Evolutionary conservation across 2,797 vertebrate genomes (phyloP).

Genomic region (Lophius americanus): DNA sequence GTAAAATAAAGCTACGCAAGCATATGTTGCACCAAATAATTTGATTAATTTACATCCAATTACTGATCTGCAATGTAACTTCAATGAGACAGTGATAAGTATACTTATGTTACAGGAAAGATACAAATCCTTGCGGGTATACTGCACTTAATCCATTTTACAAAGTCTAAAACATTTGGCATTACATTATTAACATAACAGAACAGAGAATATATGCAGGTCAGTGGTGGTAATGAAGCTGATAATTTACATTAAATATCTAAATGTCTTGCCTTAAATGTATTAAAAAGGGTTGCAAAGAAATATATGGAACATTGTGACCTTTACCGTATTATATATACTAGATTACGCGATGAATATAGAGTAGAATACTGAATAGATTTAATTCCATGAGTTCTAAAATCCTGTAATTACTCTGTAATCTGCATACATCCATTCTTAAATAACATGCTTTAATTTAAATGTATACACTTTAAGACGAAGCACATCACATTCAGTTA

Average conservation of each 20-base stretch:
- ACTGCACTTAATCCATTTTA: background rate
- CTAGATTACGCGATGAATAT: too few relatives aligned
- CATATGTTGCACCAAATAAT: slow-evolving; percentile 53
- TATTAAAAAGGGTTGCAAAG: background rate
- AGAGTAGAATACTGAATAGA: too few relatives aligned
- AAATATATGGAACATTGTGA: slow-evolving; percentile 1
- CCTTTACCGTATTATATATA: too few relatives aligned
- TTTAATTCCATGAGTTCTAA: too few relatives aligned
- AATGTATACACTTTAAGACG: too few relatives aligned
- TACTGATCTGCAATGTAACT: slow-evolving; percentile 35
- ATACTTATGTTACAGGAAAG: slow-evolving; percentile 1
- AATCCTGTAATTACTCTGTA: too few relatives aligned
- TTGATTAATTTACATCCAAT: slow-evolving; percentile 42
- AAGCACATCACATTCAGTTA: too few relatives aligned
- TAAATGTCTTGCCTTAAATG: background rate
- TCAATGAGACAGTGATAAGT: slow-evolving; percentile 49
- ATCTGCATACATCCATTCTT: too few relatives aligned
- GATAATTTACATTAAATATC: background rate
- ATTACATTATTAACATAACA: slow-evolving; percentile 10
- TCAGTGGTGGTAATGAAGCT: slow-evolving; percentile 7
- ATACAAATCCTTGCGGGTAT: background rate
- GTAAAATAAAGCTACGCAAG: slow-evolving; percentile 36
- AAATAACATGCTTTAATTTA: too few relatives aligned
- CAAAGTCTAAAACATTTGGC: slow-evolving; percentile 9
- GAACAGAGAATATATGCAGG: slow-evolving; percentile 9